Evolutionary conservation across 2,797 vertebrate species (phyloP), one percentile per base, ranked within the genome.

Genomic region (Gymnocypris eckloni): DNA sequence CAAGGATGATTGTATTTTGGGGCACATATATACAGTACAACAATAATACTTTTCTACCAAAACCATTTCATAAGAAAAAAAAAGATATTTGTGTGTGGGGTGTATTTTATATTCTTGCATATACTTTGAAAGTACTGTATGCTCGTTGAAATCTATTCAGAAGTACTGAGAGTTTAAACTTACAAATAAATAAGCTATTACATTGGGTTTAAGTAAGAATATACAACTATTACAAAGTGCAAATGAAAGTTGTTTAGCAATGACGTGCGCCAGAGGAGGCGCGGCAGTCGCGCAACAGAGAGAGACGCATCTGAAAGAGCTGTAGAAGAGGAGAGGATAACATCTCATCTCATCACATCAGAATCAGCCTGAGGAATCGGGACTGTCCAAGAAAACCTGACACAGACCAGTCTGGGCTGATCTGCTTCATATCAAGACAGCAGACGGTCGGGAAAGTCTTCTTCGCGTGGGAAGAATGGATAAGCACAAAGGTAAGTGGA

Each of bases 401-500:
- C 77, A 28, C 77, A 66, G 8, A 69, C 61, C n/a, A 52, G 56
- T 69, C 81, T 86, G 81, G 69, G 85, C 82, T 75, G n/a, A 81
- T 78, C 66, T 76, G n/a, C 25, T 79, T 64, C 18, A 2, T 18
- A 45, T 70, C 28, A 48, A 79, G 11, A 70, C 39, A 48, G 16
- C 18, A 50, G 45, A 43, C 37, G 33, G 59, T 20, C 73, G 73
- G 43, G 70, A 69, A 72, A 48, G 73, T 64, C 37, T 48, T 86
- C 82, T 82, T 75, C 75, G 64, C 61, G 39, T 48, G 43, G 71
- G 41, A 41, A 81, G 61, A 92, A 96, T 96, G 95, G 95, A 96
- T 88, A 94, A 94, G 93, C 94, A 95, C 92, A 94, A 94, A 95
- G 95, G 95, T 96, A 92, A 89, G 93, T 16, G 11, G 64, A 37